Conservation (phyloP, 2,113 vertebrate species). For the Oxyruncus cristatus region DNA sequence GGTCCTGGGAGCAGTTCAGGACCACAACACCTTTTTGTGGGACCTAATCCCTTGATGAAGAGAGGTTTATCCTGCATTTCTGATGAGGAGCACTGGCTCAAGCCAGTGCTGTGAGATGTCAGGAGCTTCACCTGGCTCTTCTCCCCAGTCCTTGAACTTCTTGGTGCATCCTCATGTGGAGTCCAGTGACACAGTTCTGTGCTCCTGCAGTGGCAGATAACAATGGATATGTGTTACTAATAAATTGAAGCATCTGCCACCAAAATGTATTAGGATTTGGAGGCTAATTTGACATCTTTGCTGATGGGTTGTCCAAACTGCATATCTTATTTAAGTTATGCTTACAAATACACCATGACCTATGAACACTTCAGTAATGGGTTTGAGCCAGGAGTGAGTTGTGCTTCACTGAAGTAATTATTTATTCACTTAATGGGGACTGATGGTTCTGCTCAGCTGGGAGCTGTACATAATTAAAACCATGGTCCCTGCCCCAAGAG, state of each 20-base stretch:
- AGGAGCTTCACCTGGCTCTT: not conserved
- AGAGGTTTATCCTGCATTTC: not conserved
- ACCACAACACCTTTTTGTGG: not conserved
- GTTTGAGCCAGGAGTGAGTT: conserved; percentile 43
- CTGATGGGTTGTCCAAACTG: not conserved
- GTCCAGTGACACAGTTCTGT: not conserved
- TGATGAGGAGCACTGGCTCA: not conserved
- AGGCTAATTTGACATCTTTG: not conserved
- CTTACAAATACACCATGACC: conserved; percentile 16
- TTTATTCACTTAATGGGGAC: conserved; percentile 52
- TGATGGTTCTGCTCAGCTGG: conserved; percentile 48
- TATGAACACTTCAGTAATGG: not conserved
- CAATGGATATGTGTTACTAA: not conserved
- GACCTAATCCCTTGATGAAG: not conserved
- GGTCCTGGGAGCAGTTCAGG: not conserved
- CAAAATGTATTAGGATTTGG: not conserved
- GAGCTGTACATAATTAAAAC: conserved; percentile 60
- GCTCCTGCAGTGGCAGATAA: not conserved
- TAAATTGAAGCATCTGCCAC: not conserved
- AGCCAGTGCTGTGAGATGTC: not conserved
- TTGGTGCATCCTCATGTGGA: not conserved
- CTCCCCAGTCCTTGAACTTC: not conserved
- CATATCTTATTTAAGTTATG: conserved; percentile 11
- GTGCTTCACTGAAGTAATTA: conserved; percentile 55
- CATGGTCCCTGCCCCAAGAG: conserved; percentile 38